Evolutionary conservation across 2,888 invertebrate species (phyloP).

Genomic region (Ferrisia virgata): DNA sequence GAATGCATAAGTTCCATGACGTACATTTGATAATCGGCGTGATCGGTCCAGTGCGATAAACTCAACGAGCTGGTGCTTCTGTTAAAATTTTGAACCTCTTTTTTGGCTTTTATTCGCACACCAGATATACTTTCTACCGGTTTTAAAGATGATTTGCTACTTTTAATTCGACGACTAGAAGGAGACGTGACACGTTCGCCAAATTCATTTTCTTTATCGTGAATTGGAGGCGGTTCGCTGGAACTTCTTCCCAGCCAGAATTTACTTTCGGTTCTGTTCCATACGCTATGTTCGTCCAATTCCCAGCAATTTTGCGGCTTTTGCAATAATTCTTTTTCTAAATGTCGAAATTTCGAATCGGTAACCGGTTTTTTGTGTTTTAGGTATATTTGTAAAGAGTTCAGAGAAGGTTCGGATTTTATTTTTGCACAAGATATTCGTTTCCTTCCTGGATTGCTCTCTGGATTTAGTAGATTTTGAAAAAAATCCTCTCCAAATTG

Average conservation of each 20-base stretch:
- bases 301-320: conserved; percentile 49
- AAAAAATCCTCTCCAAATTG: conserved; percentile 46
- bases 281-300: conserved; percentile 33
- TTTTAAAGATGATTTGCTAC: conserved; percentile 55
- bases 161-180: conserved; percentile 64
- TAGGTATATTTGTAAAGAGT: conserved; percentile 63
- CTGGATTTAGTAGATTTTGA: conserved; percentile 36
- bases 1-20: conserved; percentile 63
- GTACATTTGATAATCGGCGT: conserved; percentile 64
- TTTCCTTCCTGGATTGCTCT: background rate
- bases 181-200: conserved; percentile 56
- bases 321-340: conserved; percentile 59
- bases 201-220: conserved; percentile 31
- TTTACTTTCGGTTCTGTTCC: conserved; percentile 38
- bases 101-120: conserved; percentile 57
- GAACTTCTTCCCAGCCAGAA: conserved; percentile 59
- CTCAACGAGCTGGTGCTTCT: conserved; percentile 57
- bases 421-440: conserved; percentile 30
- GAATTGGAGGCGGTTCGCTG: conserved; percentile 61
- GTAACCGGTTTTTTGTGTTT: conserved; percentile 68
- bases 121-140: conserved; percentile 53
- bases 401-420: conserved; percentile 60
- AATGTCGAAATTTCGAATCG: conserved; percentile 67
- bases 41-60: conserved; percentile 51
- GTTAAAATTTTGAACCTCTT: conserved; percentile 49